phyloP scores from a whole-genome alignment of 2,797 vertebrate species.

The Arctocebus calabarensis region DNA sequence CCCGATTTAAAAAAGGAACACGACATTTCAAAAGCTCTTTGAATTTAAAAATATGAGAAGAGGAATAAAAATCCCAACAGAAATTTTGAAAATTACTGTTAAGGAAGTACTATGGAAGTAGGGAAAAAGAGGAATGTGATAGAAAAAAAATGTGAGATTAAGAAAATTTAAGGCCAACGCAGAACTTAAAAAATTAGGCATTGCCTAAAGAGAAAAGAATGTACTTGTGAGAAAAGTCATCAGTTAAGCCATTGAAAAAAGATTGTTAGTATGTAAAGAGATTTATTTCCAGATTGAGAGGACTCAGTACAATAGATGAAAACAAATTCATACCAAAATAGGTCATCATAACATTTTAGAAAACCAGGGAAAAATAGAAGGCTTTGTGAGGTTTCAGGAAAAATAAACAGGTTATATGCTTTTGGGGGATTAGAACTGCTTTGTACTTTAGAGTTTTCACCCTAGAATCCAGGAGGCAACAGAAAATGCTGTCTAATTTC shows the following conservation, averaged over 20 bases:
- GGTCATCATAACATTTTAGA: not conserved
- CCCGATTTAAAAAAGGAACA: not conserved
- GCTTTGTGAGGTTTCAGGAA: not conserved
- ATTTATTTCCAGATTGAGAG: not conserved
- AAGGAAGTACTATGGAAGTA: not conserved
- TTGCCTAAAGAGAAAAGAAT: not conserved
- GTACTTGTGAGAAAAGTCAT: not conserved
- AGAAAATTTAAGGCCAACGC: not conserved
- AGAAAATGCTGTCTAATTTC: not conserved
- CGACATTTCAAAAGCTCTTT: not conserved
- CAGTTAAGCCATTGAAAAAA: not conserved
- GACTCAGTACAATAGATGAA: not conserved
- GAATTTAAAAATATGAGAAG: not conserved
- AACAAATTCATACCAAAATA: not conserved
- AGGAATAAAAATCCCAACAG: not conserved
- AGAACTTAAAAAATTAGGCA: not conserved
- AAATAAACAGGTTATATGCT: not conserved
- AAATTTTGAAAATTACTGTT: slow-evolving; percentile 28
- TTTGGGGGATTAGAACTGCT: not conserved
- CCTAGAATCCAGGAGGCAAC: not conserved
- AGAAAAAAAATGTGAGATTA: not conserved
- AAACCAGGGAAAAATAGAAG: not conserved
- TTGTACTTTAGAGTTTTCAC: not conserved
- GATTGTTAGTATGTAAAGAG: not conserved
- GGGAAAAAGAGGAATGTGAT: not conserved